Conservation (phyloP, 2,888 invertebrate species). For the Volucella inflata region DNA sequence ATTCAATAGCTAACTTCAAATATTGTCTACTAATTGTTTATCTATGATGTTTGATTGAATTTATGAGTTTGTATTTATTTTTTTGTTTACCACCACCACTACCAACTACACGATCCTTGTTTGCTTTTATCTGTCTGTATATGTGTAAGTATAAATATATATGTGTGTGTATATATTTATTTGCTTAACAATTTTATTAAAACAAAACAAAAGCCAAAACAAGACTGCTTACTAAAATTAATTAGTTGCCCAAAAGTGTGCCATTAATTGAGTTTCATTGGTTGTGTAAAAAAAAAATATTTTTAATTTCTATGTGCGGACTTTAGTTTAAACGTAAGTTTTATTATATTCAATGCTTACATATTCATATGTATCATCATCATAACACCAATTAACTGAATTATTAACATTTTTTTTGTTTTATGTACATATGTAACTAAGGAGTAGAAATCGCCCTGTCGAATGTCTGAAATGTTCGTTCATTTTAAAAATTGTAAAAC, state of each 20-base stretch:
- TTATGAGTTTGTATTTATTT: slow-evolving; percentile 11
- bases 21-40: slow-evolving; percentile 31
- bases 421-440: too few species aligned
- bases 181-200: neutral
- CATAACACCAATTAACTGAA: too few species aligned
- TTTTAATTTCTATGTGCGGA: neutral
- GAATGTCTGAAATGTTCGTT: too few species aligned
- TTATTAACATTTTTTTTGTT: too few species aligned
- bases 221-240: slow-evolving; percentile 3
- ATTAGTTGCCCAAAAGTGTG: slow-evolving; percentile 4
- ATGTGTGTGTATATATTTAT: slow-evolving; percentile 22
- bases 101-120: neutral
- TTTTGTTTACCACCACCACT: slow-evolving; percentile 23
- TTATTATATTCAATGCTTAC: neutral
- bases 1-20: slow-evolving; percentile 35
- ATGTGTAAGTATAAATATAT: slow-evolving; percentile 17
- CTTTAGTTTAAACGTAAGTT: slow-evolving; percentile 32
- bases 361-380: too few species aligned
- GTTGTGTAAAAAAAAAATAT: neutral
- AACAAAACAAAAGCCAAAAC: neutral
- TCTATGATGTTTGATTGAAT: slow-evolving; percentile 3
- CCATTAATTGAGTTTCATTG: slow-evolving; percentile 18
- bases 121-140: slow-evolving; percentile 35
- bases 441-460: too few species aligned
- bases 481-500: too few species aligned